Evolutionary conservation across 2,888 invertebrate genomes (phyloP).

Genomic region (Osmoderma eremita): DNA sequence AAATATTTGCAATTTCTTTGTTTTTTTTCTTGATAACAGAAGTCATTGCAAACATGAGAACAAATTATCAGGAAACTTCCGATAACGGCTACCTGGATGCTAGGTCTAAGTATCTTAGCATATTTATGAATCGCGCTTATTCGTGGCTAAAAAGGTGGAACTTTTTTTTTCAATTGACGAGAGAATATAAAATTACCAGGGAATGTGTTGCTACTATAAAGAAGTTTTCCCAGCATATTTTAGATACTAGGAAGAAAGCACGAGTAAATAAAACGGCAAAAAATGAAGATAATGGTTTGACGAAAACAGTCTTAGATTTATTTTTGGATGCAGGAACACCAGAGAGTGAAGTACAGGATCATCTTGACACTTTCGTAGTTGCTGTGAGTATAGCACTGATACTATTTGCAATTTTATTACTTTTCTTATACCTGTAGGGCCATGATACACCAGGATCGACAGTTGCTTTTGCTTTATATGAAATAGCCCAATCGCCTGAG

Average conservation of each 20-base stretch:
- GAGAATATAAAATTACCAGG: slow-evolving; percentile 42
- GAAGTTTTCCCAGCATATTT: slow-evolving; percentile 39
- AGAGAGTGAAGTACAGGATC: background rate
- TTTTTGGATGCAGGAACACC: slow-evolving; percentile 3
- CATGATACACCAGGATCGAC: slow-evolving; percentile 39
- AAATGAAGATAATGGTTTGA: background rate
- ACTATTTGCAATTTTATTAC: background rate
- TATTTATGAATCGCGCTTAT: slow-evolving; percentile 42
- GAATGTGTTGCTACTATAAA: slow-evolving; percentile 43
- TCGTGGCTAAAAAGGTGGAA: slow-evolving; percentile 45
- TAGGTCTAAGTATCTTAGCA: slow-evolving; percentile 15
- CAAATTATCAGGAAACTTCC: slow-evolving; percentile 11
- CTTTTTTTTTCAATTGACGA: slow-evolving; percentile 43
- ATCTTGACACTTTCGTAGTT: slow-evolving; percentile 17
- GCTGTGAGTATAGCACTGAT: slow-evolving; percentile 17
- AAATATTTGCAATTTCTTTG: too few relatives aligned
- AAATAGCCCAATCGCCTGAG: slow-evolving; percentile 29
- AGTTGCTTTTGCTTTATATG: slow-evolving; percentile 36
- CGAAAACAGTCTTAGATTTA: slow-evolving; percentile 20
- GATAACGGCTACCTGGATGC: slow-evolving; percentile 16
- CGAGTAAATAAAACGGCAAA: background rate
- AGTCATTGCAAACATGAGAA: slow-evolving; percentile 5
- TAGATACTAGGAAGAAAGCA: slow-evolving; percentile 35
- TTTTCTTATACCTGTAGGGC: slow-evolving; percentile 30
- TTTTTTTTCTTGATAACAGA: too few relatives aligned